phyloP scores from a whole-genome alignment of 2,113 vertebrate genomes.

The Pollachius pollachius region DNA sequence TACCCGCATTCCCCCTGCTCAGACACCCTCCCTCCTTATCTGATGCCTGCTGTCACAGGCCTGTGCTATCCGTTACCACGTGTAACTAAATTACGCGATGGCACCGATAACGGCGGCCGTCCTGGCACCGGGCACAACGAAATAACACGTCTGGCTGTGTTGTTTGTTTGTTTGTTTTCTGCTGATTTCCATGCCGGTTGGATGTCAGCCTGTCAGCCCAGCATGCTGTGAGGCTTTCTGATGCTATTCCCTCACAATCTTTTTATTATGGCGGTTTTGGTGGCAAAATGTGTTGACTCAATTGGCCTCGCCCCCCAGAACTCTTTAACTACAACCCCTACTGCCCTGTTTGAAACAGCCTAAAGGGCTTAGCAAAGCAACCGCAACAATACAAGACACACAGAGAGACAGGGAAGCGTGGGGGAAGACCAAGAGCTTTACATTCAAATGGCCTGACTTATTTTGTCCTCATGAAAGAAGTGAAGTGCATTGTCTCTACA shows the following conservation, averaged over 20 bases:
- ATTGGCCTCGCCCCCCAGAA: not conserved
- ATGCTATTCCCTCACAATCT: constrained; percentile 13
- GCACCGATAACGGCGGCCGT: constrained; percentile 54
- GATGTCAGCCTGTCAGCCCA: constrained; percentile 42
- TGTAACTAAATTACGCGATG: constrained; percentile 58
- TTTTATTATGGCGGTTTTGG: constrained; percentile 24
- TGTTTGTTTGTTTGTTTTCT: constrained; percentile 44
- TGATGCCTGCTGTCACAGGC: constrained; percentile 56
- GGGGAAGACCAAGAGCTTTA: constrained; percentile 31
- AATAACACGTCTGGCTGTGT: constrained; percentile 54
- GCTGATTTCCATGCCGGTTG: constrained; percentile 45
- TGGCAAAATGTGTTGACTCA: not conserved
- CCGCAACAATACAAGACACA: constrained; percentile 27
- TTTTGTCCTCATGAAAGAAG: constrained; percentile 41
- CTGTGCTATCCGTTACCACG: constrained; percentile 52
- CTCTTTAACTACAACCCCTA: not conserved
- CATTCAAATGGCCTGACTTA: constrained; percentile 41
- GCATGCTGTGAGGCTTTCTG: constrained; percentile 29
- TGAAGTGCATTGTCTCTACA: constrained; percentile 40
- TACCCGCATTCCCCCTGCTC: constrained; percentile 5
- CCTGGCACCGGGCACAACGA: constrained; percentile 25
- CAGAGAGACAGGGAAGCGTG: not conserved
- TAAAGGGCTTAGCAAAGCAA: not conserved
- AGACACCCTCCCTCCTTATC: constrained; percentile 49
- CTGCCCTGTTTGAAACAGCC: constrained; percentile 8